phyloP scores from a whole-genome alignment of 1,140 invertebrate species.

The Drosophila eugracilis region DNA sequence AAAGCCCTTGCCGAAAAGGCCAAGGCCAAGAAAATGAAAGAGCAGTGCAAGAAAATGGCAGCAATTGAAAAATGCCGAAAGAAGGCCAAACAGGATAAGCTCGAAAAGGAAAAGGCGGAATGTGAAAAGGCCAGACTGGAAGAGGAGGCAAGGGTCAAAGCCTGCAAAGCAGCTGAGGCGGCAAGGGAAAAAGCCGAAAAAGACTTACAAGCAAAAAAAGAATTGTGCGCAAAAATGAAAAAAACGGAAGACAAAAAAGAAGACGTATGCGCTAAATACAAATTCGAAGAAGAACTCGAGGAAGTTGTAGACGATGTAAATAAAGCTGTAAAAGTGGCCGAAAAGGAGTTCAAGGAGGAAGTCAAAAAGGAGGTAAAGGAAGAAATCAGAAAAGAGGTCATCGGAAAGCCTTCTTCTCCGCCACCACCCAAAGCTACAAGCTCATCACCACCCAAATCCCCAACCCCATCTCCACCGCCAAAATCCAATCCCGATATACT shows the following conservation, averaged over 20 bases:
- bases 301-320: not conserved
- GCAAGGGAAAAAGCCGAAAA: not conserved
- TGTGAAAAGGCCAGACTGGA: slow-evolving; percentile 1
- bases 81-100: slow-evolving; percentile 4
- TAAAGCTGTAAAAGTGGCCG: not conserved
- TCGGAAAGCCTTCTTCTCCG: not conserved
- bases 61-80: slow-evolving; percentile 8
- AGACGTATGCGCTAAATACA: slow-evolving; percentile 1
- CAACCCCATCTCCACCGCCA: not conserved
- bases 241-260: slow-evolving; percentile 2
- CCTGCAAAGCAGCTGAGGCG: not conserved
- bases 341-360: not conserved
- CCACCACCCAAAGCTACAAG: not conserved
- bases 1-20: slow-evolving; percentile 16
- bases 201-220: slow-evolving; percentile 1
- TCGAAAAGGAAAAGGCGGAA: not conserved
- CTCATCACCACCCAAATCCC: not conserved
- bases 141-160: not conserved
- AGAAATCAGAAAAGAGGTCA: not conserved
- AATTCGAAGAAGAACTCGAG: not conserved
- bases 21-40: not conserved
- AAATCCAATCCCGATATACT: slow-evolving; percentile 1
- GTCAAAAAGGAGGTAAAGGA: not conserved
- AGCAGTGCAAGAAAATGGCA: not conserved
- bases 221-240: not conserved